Evolutionary conservation across 2,113 vertebrate species (phyloP).

Genomic region (Nerophis ophidion): DNA sequence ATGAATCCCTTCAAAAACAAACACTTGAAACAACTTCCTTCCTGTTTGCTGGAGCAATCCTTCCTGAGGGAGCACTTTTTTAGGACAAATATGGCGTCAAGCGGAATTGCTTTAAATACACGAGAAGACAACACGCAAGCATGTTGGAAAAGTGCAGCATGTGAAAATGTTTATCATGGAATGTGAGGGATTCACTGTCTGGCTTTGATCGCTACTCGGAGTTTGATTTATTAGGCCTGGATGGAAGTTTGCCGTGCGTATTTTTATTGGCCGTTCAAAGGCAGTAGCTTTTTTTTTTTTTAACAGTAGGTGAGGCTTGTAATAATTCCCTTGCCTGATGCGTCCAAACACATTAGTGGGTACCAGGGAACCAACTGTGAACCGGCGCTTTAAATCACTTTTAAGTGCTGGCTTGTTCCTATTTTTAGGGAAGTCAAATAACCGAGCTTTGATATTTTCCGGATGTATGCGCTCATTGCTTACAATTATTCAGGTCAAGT

Average conservation of each 20-base stretch:
- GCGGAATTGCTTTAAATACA: constrained; percentile 34
- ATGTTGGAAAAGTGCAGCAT: constrained; percentile 51
- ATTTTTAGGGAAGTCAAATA: background rate
- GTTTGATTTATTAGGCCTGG: constrained; percentile 62
- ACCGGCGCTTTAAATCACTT: constrained; percentile 35
- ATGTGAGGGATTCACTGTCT: constrained; percentile 67
- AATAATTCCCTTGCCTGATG: constrained; percentile 28
- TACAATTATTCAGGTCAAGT: background rate
- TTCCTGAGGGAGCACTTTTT: background rate
- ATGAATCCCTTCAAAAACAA: too few species aligned
- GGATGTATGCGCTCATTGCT: background rate
- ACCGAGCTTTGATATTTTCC: background rate
- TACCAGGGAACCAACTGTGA: constrained; percentile 27
- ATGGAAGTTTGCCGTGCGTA: constrained; percentile 59
- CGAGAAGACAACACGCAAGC: constrained; percentile 51
- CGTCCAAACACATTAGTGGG: constrained; percentile 35
- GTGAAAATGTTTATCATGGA: constrained; percentile 70
- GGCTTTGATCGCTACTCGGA: constrained; percentile 63
- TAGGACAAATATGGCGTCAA: constrained; percentile 27
- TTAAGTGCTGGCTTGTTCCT: constrained; percentile 31
- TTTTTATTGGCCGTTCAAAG: constrained; percentile 62
- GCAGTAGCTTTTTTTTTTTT: constrained; percentile 11
- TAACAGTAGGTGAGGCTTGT: constrained; percentile 35
- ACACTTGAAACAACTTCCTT: background rate
- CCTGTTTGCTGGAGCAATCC: constrained; percentile 1